A percentile compares a stretch with the other conserved stretches of the same genome.
Evolutionary conservation across 2,113 vertebrate genomes (phyloP).

Genomic region (Gopherus flavomarginatus): DNA sequence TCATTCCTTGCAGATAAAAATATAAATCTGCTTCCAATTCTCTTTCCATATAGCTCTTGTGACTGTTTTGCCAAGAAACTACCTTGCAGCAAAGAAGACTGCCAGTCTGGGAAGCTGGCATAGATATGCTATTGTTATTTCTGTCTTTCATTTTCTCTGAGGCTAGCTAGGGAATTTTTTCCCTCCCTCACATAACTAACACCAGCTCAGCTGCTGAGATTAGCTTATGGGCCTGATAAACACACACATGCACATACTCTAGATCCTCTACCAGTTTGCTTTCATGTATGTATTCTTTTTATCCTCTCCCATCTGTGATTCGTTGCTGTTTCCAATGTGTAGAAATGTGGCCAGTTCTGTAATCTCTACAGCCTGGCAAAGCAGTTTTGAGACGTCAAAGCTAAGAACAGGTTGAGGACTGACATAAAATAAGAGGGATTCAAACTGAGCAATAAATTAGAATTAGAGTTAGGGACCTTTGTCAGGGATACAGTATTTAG

Average conservation of each 20-base stretch:
- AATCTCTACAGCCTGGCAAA: constrained; percentile 49
- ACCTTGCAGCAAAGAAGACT: constrained; percentile 2
- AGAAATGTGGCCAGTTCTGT: constrained; percentile 48
- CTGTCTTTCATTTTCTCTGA: constrained; percentile 25
- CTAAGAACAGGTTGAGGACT: constrained; percentile 44
- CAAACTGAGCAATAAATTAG: constrained; percentile 39
- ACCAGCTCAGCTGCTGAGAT: constrained; percentile 32
- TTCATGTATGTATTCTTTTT: constrained; percentile 5
- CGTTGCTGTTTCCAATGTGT: not conserved
- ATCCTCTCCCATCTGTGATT: constrained; percentile 24
- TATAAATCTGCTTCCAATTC: not conserved
- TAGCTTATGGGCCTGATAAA: constrained; percentile 13
- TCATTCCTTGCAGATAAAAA: not conserved
- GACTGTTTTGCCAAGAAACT: constrained; percentile 28
- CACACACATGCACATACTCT: not conserved
- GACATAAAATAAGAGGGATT: constrained; percentile 64
- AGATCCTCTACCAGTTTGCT: constrained; percentile 7
- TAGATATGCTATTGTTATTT: not conserved
- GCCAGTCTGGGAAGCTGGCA: constrained; percentile 28
- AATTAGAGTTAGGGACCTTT: constrained; percentile 6
- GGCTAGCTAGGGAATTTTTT: not conserved
- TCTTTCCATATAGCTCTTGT: constrained; percentile 21
- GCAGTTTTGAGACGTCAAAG: constrained; percentile 55
- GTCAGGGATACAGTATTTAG: constrained; percentile 24
- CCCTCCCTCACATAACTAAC: not conserved